Evolutionary conservation across 2,797 vertebrate species (phyloP).

Genomic region (Poeciliopsis presidionis): DNA sequence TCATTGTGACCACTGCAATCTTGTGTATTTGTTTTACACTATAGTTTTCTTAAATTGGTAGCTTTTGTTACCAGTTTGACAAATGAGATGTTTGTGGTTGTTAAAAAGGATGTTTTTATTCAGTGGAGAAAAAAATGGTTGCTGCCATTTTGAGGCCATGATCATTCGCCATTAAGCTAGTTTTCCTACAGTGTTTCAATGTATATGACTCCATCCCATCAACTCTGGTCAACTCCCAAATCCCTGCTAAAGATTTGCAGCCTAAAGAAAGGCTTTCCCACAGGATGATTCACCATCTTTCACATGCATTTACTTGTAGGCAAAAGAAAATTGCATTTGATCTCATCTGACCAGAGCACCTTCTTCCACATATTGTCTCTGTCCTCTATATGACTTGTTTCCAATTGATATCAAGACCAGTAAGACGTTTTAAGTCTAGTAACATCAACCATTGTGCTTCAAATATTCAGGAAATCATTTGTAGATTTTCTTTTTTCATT

Average conservation of each 20-base stretch:
- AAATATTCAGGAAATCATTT: neutral
- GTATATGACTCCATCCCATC: neutral
- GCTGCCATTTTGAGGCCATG: slow-evolving; percentile 31
- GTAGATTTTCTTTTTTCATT: neutral
- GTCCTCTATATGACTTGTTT: neutral
- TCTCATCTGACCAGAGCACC: neutral
- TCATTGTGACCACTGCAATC: slow-evolving; percentile 59
- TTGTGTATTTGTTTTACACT: slow-evolving; percentile 52
- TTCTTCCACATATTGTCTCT: neutral
- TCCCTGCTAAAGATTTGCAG: neutral
- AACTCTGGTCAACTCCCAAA: neutral
- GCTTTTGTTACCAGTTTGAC: slow-evolving; percentile 69
- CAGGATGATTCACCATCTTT: neutral
- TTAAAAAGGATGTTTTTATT: slow-evolving; percentile 47
- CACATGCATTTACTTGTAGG: neutral
- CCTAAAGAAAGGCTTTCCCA: neutral
- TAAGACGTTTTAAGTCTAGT: neutral
- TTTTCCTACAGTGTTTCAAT: neutral
- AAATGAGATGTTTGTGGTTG: slow-evolving; percentile 59
- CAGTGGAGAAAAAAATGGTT: slow-evolving; percentile 54
- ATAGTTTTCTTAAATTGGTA: slow-evolving; percentile 68
- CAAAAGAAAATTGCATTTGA: neutral
- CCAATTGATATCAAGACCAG: neutral
- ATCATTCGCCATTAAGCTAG: slow-evolving; percentile 42
- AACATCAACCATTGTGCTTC: neutral